Evolutionary conservation across 2,113 vertebrate species (phyloP).

Genomic region (Bolborhynchus lineola): DNA sequence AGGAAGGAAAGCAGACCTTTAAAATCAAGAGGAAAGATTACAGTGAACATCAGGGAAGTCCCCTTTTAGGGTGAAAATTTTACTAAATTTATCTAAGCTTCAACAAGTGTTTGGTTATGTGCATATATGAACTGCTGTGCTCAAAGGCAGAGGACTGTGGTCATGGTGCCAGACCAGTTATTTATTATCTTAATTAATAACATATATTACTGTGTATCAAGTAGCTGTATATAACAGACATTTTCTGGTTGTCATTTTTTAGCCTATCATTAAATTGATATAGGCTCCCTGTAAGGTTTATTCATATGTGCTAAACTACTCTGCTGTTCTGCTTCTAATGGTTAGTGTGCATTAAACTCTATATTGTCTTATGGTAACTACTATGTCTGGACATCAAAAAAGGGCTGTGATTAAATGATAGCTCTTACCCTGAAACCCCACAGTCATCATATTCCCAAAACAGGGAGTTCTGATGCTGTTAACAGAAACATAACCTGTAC

Average conservation of each 20-base stretch:
- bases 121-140: neutral
- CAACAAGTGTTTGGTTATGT: neutral
- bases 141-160: neutral
- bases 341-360: neutral
- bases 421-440: neutral
- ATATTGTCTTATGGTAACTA: neutral
- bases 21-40: neutral
- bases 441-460: neutral
- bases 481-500: neutral
- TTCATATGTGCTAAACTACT: neutral
- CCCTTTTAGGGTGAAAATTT: neutral
- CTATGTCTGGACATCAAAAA: neutral
- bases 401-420: neutral
- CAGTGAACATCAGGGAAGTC: neutral
- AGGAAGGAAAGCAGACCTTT: neutral
- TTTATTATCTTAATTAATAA: neutral
- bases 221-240: neutral
- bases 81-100: neutral
- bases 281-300: neutral
- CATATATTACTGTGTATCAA: neutral
- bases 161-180: neutral
- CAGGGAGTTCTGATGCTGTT: accelerated
- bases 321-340: neutral
- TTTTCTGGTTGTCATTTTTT: neutral
- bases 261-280: neutral